Base-by-base conservation (phyloP, 53 echinoderm and acorn worm genomes). In the Arbacia lixula region DNA sequence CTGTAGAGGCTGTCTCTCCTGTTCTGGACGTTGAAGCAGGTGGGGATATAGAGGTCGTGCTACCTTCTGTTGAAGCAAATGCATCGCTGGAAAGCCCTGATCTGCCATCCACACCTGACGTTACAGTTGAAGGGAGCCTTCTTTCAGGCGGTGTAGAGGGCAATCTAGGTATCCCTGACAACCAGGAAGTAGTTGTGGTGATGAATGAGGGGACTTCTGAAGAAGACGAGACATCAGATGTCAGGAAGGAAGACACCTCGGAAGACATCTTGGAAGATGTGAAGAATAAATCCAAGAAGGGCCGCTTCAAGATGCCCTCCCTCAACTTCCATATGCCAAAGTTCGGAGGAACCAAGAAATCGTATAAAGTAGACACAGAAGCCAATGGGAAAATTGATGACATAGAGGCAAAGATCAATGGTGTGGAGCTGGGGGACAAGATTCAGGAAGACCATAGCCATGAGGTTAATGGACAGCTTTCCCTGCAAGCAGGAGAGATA, bases 241-340 rank as follows among this genome's bases (percentile, higher is more conserved):
- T 20, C 19, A 78, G 58, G 78, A 58, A 24, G 27, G 60, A 39
- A 27, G 78, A 60, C 4, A 14, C 78, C 22, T 24, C 41, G 35
- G 62, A 43, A 43, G 64, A 63, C 43, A 35, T 2, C 12, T 24
- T 36, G 12, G 50, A 81, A 17, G 61, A 25, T 30, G 49, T 39
- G n/a, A 71, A 49, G 2, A 82, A 63, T 32, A 71, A 78, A 26
- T 53, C 86, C 8, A 90, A 71, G 33, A 90, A 86, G 68, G 86
- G 86, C 22, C 85, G 86, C 30, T 90, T 90, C 53, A 90, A 90
- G 82, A 72, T 90, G 29, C 86, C 90, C 16, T 61, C 71, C 29
- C 52, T 90, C 30, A 55, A 90, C 63, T 86, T 90, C 82, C 86
- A 85, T 30, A 52, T 88, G 42, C 91, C 91, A 16, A 91, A 91